These are phyloP conservation scores for Diaperis boleti DNA, from an alignment of 2,888 invertebrate genomes.

Conservation along the genomic window DNA sequence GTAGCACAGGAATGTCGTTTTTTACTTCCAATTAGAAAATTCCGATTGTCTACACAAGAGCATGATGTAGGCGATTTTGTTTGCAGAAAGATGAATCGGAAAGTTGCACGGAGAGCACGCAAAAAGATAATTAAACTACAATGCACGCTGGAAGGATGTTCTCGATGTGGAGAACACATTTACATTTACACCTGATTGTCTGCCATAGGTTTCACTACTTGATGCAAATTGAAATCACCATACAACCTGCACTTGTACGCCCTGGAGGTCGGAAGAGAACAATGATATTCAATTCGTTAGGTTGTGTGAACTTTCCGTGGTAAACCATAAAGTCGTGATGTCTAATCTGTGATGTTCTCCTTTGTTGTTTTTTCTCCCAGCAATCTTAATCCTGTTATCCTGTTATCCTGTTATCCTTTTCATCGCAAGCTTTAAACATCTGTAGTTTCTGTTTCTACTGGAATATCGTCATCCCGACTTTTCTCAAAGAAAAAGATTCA, in stretches of 20 bases:
- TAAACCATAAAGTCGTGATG: too few relatives aligned
- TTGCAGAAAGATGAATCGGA: neutral
- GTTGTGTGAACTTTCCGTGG: neutral
- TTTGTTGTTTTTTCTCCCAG: too few relatives aligned
- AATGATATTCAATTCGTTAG: neutral
- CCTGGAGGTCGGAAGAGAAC: neutral
- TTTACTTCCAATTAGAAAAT: slow-evolving; percentile 9
- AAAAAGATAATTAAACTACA: neutral
- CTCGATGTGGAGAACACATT: neutral
- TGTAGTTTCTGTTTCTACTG: too few relatives aligned
- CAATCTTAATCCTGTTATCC: too few relatives aligned
- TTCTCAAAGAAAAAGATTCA: too few relatives aligned
- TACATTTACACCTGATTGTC: neutral
- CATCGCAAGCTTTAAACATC: too few relatives aligned
- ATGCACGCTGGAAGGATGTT: neutral
- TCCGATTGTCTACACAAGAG: neutral
- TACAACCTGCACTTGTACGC: neutral
- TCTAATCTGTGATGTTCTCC: too few relatives aligned
- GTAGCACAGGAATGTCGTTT: neutral
- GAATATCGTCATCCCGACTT: too few relatives aligned
- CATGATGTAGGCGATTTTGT: too few relatives aligned
- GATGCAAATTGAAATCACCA: neutral
- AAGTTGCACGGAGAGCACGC: neutral
- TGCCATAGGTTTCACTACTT: slow-evolving; percentile 3
- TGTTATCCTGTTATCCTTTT: too few relatives aligned